These are phyloP conservation scores for Omphaloscelis lunosa DNA, from an alignment of 2,888 invertebrate genomes.

Conservation along the genomic window DNA sequence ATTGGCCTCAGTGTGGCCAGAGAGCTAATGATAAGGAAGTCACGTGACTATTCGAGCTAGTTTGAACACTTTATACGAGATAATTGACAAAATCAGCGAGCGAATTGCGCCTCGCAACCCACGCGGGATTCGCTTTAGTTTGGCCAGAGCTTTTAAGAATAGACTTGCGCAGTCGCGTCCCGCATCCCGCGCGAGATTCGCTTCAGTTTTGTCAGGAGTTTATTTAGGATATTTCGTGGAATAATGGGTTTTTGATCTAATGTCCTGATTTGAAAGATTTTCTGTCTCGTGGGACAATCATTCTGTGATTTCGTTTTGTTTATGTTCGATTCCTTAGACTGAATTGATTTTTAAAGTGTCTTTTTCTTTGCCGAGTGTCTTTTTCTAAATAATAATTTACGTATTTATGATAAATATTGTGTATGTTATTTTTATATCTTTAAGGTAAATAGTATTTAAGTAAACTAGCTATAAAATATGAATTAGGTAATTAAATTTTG, in stretches of 20 bases:
- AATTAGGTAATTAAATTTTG: no score
- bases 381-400: no score
- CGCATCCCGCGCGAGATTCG: background rate
- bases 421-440: no score
- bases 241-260: constrained; percentile 31
- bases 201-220: background rate
- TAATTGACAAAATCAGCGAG: background rate
- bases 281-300: background rate
- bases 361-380: background rate
- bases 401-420: no score
- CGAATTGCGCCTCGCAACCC: background rate
- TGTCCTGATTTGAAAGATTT: constrained; percentile 13
- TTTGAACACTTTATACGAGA: background rate
- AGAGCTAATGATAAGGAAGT: background rate
- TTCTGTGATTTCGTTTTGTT: constrained; percentile 29
- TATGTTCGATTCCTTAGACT: background rate
- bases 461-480: no score
- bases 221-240: background rate
- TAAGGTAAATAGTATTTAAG: no score
- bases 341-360: background rate
- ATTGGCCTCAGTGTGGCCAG: background rate
- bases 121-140: background rate
- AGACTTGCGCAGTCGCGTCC: background rate
- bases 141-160: background rate
- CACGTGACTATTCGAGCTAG: background rate